Evolutionary conservation across 2,888 invertebrate genomes (phyloP).

Genomic region (Zaprionus obscuricornis): DNA sequence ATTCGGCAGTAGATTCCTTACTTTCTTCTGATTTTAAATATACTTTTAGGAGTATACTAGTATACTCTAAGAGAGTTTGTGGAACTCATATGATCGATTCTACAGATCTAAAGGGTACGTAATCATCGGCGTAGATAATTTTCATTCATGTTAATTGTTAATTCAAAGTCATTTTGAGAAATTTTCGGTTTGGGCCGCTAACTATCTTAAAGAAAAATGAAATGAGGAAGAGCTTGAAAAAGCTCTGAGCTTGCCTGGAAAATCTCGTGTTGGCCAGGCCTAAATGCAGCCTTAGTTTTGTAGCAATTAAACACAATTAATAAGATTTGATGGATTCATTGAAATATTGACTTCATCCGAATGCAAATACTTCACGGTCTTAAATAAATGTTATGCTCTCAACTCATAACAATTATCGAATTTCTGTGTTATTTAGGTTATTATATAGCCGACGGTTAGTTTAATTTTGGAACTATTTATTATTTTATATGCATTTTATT

Average conservation of each 20-base stretch:
- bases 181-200: conserved; percentile 39
- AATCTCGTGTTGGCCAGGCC: neutral
- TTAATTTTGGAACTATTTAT: too few relatives aligned
- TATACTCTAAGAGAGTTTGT: too few relatives aligned
- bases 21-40: neutral
- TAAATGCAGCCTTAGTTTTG: conserved; percentile 20
- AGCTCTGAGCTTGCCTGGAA: conserved; percentile 17
- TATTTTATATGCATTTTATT: too few relatives aligned
- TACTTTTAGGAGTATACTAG: conserved; percentile 21
- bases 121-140: too few relatives aligned
- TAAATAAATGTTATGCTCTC: too few relatives aligned
- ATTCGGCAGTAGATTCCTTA: conserved; percentile 6
- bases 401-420: too few relatives aligned
- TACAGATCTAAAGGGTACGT: too few relatives aligned
- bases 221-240: neutral
- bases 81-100: too few relatives aligned
- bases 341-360: conserved; percentile 40
- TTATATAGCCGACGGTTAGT: too few relatives aligned
- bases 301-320: conserved; percentile 73
- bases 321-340: conserved; percentile 60
- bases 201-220: conserved; percentile 48
- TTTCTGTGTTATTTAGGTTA: too few relatives aligned
- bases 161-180: conserved; percentile 44
- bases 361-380: neutral
- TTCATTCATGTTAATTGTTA: too few relatives aligned